Conservation (phyloP, 2,888 invertebrate species). For the Erebia palarica region DNA sequence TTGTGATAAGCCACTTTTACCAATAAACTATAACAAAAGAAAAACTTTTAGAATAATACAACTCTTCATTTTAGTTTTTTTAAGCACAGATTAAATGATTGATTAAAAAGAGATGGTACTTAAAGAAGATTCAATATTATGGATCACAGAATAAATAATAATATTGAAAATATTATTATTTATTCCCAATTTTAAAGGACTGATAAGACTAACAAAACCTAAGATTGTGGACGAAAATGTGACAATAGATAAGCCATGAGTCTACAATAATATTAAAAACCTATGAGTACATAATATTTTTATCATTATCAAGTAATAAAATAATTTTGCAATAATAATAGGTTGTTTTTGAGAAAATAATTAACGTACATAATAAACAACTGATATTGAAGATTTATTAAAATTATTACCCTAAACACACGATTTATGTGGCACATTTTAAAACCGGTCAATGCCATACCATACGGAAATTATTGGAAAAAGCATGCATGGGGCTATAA, state of each 20-base stretch:
- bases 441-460: conserved; percentile 42
- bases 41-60: conserved; percentile 10
- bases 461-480: conserved; percentile 41
- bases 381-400: too few relatives aligned
- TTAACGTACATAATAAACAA: too few relatives aligned
- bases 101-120: not conserved
- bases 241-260: conserved; percentile 27
- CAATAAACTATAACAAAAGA: conserved; percentile 75
- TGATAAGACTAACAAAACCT: conserved; percentile 21
- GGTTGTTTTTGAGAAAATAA: not conserved
- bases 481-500: conserved; percentile 33
- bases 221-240: conserved; percentile 22
- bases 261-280: not conserved
- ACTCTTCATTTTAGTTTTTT: not conserved
- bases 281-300: not conserved
- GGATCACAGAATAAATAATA: not conserved
- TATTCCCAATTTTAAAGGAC: conserved; percentile 24
- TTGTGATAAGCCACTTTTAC: conserved; percentile 88
- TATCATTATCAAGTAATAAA: not conserved
- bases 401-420: too few relatives aligned
- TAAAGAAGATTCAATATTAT: not conserved
- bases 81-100: not conserved
- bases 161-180: conserved; percentile 22
- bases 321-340: not conserved
- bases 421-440: conserved; percentile 20